A percentile compares a stretch with the other conserved stretches of the same genome.
Conservation (phyloP, 2,113 vertebrate species). For the Toxotes chatareus region DNA sequence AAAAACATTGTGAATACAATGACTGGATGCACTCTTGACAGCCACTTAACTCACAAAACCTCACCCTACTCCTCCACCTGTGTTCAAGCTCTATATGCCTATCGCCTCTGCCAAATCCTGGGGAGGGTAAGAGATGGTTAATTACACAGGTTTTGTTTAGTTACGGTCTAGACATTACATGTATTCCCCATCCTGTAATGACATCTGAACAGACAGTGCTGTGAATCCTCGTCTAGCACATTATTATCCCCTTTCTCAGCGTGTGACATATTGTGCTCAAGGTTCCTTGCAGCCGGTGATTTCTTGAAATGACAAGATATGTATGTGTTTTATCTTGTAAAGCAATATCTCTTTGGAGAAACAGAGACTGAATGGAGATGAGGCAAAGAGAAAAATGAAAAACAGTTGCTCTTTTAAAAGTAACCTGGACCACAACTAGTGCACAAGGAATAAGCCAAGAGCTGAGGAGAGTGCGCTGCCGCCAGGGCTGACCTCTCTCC, state of each 20-base stretch:
- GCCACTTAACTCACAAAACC: slow-evolving; percentile 31
- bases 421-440: slow-evolving; percentile 13
- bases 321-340: background rate
- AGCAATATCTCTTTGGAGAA: background rate
- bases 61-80: slow-evolving; percentile 22
- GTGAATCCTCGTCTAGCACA: slow-evolving; percentile 7
- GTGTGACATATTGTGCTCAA: background rate
- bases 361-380: background rate
- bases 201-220: slow-evolving; percentile 15
- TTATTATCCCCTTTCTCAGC: background rate
- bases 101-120: slow-evolving; percentile 42
- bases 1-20: slow-evolving; percentile 38
- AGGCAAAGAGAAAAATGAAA: slow-evolving; percentile 11
- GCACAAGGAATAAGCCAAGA: slow-evolving; percentile 29
- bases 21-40: slow-evolving; percentile 30
- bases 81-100: slow-evolving; percentile 8
- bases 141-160: slow-evolving; percentile 57
- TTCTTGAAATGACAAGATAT: background rate
- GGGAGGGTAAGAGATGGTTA: slow-evolving; percentile 11
- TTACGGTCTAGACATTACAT: slow-evolving; percentile 68
- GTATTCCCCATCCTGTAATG: slow-evolving; percentile 7
- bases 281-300: background rate
- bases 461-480: background rate
- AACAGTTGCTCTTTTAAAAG: slow-evolving; percentile 15
- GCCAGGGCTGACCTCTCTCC: slow-evolving; percentile 50